Percentiles rank a stretch among this genome's conserved stretches.
These are phyloP conservation scores for Dromius quadrimaculatus DNA, from an alignment of 2,888 invertebrate species.

Conservation along the genomic window DNA sequence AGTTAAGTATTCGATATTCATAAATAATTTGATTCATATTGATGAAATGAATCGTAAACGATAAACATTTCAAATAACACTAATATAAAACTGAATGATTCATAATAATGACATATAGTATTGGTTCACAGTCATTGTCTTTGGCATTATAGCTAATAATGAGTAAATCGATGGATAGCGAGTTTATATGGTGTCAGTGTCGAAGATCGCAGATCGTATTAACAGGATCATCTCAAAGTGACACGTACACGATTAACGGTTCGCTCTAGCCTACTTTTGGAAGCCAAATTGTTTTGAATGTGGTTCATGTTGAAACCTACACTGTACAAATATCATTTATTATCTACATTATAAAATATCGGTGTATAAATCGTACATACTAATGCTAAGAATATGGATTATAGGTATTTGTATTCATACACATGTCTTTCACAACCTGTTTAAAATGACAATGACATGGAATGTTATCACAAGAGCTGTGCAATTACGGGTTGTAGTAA, in stretches of 20 bases:
- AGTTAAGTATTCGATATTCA: too few relatives aligned
- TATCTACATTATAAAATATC: slow-evolving; percentile 48
- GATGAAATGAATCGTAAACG: not conserved
- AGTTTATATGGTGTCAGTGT: slow-evolving; percentile 3
- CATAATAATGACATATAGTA: slow-evolving; percentile 3
- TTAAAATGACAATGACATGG: slow-evolving; percentile 6
- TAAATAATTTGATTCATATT: not conserved
- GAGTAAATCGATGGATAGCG: slow-evolving; percentile 37
- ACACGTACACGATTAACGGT: slow-evolving; percentile 22
- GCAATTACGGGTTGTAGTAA: slow-evolving; percentile 91
- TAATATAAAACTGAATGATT: not conserved
- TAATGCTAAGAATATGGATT: slow-evolving; percentile 29
- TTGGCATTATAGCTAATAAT: slow-evolving; percentile 62
- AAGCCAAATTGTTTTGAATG: slow-evolving; percentile 51
- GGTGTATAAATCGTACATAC: slow-evolving; percentile 47
- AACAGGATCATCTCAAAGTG: not conserved
- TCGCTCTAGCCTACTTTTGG: slow-evolving; percentile 48
- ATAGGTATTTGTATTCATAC: slow-evolving; percentile 27
- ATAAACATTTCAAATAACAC: not conserved
- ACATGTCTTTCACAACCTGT: slow-evolving; percentile 43
- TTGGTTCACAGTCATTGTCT: slow-evolving; percentile 65
- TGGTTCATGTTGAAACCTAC: slow-evolving; percentile 46
- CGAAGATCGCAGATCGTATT: not conserved
- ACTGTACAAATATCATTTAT: slow-evolving; percentile 47
- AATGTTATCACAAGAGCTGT: slow-evolving; percentile 75